phyloP scores from a whole-genome alignment of 2,797 vertebrate genomes.

The Thalassophryne amazonica region DNA sequence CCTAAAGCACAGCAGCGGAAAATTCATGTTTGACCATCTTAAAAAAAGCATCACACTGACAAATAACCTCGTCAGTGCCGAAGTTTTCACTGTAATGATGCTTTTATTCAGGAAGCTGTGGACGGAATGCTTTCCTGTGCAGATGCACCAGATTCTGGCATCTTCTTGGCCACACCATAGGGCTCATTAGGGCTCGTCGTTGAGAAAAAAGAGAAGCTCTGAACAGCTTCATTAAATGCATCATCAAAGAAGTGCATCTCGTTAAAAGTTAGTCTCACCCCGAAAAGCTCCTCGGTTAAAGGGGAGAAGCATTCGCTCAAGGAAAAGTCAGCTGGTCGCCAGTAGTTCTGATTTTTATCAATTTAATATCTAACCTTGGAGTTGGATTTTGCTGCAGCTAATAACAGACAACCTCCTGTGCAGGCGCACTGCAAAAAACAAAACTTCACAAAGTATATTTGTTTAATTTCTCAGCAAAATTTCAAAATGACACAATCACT shows the following conservation, averaged over 20 bases:
- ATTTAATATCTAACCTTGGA: conserved; percentile 20
- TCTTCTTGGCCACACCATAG: conserved; percentile 54
- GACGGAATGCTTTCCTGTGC: conserved; percentile 66
- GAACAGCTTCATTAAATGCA: conserved; percentile 65
- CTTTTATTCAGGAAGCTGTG: conserved; percentile 58
- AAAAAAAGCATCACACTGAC: too few relatives aligned
- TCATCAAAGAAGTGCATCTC: conserved; percentile 70
- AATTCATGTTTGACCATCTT: too few relatives aligned
- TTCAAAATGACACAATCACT: too few relatives aligned
- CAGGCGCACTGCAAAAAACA: too few relatives aligned
- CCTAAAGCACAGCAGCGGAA: too few relatives aligned
- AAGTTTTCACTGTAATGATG: conserved; percentile 46
- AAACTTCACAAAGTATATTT: too few relatives aligned
- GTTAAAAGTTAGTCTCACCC: conserved; percentile 48
- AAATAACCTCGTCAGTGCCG: conserved; percentile 7
- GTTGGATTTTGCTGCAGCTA: conserved; percentile 22
- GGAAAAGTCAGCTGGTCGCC: conserved; percentile 19
- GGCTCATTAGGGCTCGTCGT: conserved; percentile 70
- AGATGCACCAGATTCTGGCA: conserved; percentile 56
- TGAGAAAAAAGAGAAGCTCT: conserved; percentile 44
- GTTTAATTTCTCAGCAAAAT: too few relatives aligned
- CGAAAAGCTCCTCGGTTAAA: conserved; percentile 27
- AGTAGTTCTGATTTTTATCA: conserved; percentile 39
- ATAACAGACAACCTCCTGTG: too few relatives aligned
- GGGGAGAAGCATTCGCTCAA: not conserved